Base-by-base conservation (phyloP, 2,113 vertebrate genomes). In the Dipodomys ordii region DNA sequence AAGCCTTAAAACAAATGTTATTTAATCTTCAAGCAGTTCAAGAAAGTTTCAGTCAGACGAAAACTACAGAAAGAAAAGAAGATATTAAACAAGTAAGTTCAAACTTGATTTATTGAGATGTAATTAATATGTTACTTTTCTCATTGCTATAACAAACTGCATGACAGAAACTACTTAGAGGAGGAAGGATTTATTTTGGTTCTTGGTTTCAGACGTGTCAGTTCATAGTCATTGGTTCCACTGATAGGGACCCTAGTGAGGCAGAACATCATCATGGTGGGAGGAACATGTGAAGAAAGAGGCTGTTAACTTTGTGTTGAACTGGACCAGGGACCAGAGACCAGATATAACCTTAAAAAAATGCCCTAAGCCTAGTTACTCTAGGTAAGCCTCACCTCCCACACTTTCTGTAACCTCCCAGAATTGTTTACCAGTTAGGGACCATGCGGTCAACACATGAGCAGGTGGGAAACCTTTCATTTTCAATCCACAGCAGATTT, bases 1-100 rank as follows among this genome's bases (percentile, higher is more conserved):
- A 99, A 97, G 97, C 98, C 44, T 94, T 99, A 89, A 99, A 99
- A 88, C 97, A 98, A 65, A 98, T 98, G 97, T 96, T 99, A 73
- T 99, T 98, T 96, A 98, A 98, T 86, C 98, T 99, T 92, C 99
- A 99, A 94, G 96, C 97, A 64, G 97, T 99, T 62, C 98, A 98
- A 78, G 98, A 98, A 93, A 97, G 95, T 57, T 98, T 98, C 81
- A 97, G 68, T 89, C 95, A 92, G 82, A 95, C 94, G 30, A 91
- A 92, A 94, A 92, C 39, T 18, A 28, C 49, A 53, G 94, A 97
- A 22, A 85, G 81, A 35, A 35, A 92, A 57, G 94, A 97, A 46
- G 96, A 97, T 35, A 53, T 88, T 39, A 81, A 90, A 49, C 88
- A 97, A 79, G 98, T 98, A 82, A 98, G 97, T 60, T 65, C 39